Evolutionary conservation across 1,140 invertebrate species (phyloP).

Genomic region (Hylaeus anthracinus): DNA sequence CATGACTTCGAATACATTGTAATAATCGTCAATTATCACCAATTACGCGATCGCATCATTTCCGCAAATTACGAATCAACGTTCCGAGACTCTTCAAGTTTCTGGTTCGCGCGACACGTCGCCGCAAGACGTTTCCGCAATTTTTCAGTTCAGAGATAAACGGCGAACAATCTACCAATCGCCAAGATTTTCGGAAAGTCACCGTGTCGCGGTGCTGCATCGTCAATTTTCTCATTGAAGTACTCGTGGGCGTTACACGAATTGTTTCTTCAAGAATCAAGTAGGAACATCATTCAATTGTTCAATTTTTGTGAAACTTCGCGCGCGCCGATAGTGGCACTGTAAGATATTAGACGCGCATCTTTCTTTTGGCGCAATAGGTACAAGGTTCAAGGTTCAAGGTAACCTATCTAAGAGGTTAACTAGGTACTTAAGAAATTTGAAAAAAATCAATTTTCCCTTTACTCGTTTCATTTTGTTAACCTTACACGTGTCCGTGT

Average conservation of each 20-base stretch:
- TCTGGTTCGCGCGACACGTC: neutral
- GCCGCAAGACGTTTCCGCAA: slow-evolving; percentile 22
- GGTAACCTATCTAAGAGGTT: too few relatives aligned
- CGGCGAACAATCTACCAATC: neutral
- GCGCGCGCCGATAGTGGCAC: too few relatives aligned
- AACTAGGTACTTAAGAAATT: too few relatives aligned
- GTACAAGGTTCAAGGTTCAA: too few relatives aligned
- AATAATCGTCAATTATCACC: slow-evolving; percentile 9
- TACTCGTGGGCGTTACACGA: neutral
- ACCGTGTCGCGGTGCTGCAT: neutral
- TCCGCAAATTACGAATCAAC: slow-evolving; percentile 48
- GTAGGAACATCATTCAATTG: too few relatives aligned
- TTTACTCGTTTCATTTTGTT: too few relatives aligned
- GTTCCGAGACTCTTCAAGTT: neutral
- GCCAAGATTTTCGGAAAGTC: neutral
- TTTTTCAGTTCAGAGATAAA: slow-evolving; percentile 16
- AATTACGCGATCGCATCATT: slow-evolving; percentile 46
- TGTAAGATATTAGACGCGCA: too few relatives aligned
- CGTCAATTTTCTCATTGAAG: slow-evolving; percentile 6
- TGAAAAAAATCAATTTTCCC: too few relatives aligned
- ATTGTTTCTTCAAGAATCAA: neutral
- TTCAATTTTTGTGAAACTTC: neutral
- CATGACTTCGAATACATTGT: neutral
- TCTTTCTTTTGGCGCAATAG: too few relatives aligned
- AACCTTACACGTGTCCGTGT: too few relatives aligned